Evolutionary conservation across 1,140 invertebrate species (phyloP).

Genomic region (Rhizoglyphus robini): DNA sequence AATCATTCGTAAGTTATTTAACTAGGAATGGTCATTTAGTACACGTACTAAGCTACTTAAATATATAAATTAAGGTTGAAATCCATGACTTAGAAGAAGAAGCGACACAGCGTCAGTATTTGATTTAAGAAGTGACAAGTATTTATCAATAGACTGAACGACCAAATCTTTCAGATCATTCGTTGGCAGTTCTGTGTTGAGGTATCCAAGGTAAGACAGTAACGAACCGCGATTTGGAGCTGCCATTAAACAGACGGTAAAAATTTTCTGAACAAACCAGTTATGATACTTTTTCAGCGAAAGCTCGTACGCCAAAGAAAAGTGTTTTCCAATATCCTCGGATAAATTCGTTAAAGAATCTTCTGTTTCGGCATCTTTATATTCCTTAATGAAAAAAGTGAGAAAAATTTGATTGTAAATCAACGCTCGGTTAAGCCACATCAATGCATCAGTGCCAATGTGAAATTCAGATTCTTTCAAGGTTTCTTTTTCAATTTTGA

Average conservation of each 20-base stretch:
- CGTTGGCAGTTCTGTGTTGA: not conserved
- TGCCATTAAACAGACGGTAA: constrained; percentile 12
- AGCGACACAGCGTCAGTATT: constrained; percentile 4
- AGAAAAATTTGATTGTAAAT: constrained; percentile 18
- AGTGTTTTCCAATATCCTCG: constrained; percentile 11
- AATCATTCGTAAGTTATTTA: too few species aligned
- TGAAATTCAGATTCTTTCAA: constrained; percentile 2
- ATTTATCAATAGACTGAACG: not conserved
- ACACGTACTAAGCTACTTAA: too few species aligned
- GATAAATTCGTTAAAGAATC: not conserved
- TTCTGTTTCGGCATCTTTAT: not conserved
- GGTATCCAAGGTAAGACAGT: not conserved
- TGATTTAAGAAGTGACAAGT: not conserved
- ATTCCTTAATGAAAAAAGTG: constrained; percentile 7
- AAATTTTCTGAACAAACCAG: constrained; percentile 20
- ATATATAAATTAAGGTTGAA: constrained; percentile 9
- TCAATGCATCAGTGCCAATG: constrained; percentile 18
- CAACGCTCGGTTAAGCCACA: constrained; percentile 18
- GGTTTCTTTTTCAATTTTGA: constrained; percentile 10
- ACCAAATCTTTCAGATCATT: not conserved
- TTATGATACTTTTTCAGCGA: constrained; percentile 19
- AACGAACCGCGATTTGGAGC: constrained; percentile 10
- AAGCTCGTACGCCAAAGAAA: constrained; percentile 14
- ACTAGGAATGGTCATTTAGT: too few species aligned
- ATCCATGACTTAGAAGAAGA: constrained; percentile 7